phyloP scores from a whole-genome alignment of 2,113 vertebrate genomes.

The Sinocyclocheilus anophthalmus region DNA sequence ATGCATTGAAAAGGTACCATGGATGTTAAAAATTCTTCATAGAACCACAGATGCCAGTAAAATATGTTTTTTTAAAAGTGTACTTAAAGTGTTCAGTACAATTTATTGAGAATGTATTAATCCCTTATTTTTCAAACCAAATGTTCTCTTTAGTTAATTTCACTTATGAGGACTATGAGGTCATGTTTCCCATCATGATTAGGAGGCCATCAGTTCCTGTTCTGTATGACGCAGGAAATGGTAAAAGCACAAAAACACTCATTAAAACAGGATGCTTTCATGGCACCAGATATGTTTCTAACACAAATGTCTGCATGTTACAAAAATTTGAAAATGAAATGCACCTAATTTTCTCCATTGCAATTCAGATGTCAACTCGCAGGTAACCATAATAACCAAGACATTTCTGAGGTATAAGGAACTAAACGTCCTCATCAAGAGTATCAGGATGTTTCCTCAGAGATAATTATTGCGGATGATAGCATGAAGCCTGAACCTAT shows the following conservation, averaged over 20 bases:
- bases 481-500: slow-evolving; percentile 19
- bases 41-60: too few species aligned
- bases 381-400: slow-evolving; percentile 39
- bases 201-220: slow-evolving; percentile 64
- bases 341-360: background rate
- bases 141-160: slow-evolving; percentile 60
- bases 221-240: slow-evolving; percentile 70
- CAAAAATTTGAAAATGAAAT: too few species aligned
- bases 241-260: background rate
- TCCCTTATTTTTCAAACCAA: too few species aligned
- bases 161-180: slow-evolving; percentile 60
- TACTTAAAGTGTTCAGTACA: too few species aligned
- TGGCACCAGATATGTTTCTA: too few species aligned
- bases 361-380: slow-evolving; percentile 43
- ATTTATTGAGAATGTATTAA: too few species aligned
- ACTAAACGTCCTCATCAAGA: slow-evolving; percentile 37
- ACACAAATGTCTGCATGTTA: too few species aligned
- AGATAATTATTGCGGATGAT: slow-evolving; percentile 51
- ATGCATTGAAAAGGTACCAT: too few species aligned
- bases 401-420: slow-evolving; percentile 44
- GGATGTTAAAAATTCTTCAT: too few species aligned
- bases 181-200: slow-evolving; percentile 71
- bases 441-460: background rate
- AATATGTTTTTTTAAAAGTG: too few species aligned
- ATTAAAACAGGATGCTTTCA: too few species aligned